Base-by-base conservation (phyloP, 2,888 invertebrate genomes). In the Drosophila antonietae region DNA sequence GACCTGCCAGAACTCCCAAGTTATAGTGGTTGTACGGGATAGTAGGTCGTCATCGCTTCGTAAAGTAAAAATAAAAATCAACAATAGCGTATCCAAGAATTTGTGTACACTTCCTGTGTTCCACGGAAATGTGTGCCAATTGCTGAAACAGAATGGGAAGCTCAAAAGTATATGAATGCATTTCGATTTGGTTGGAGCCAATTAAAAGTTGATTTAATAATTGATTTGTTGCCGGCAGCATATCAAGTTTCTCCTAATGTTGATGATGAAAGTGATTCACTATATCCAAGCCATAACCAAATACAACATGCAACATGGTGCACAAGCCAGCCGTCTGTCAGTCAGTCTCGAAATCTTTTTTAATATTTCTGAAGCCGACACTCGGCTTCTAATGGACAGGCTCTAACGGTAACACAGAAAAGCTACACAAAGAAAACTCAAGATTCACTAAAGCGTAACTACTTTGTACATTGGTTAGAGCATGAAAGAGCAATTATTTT, bases 201-300 rank as follows among this genome's bases (percentile, higher is more conserved):
- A 75, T 75, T 75, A 52, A 62, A 57, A 70, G 59, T 44, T 59
- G 70, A 75, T 59, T 75, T 75, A 33, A 51, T 62, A 75, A 66
- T 75, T 65, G 70, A 66, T 75, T 66, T 70, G 62, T 44, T 59
- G 65, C 56, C 20, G 52, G 15, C 64, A 72, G 47, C 55, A 60
- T 67, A 75, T 75, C 66, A 66, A 71, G 75, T 75, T 75, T 75
- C 75, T 71, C 57, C 56, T 37, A 53, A 56, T 53, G 71, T 37
- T 53, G 53, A 53, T 53, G 87, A 88, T 84, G 87, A 88, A 88
- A 88, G 89, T 88, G 88, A 87, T 88, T 88, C 75, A 71, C 47
- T 84, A 73, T 80, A 78, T 77, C 70, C 70, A 63, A 73, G 63
- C 62, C 66, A 68, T 43, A 56, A 37, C 65, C 49, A 55, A 58